phyloP scores from a whole-genome alignment of 2,113 vertebrate genomes.

The Okapia johnstoni region DNA sequence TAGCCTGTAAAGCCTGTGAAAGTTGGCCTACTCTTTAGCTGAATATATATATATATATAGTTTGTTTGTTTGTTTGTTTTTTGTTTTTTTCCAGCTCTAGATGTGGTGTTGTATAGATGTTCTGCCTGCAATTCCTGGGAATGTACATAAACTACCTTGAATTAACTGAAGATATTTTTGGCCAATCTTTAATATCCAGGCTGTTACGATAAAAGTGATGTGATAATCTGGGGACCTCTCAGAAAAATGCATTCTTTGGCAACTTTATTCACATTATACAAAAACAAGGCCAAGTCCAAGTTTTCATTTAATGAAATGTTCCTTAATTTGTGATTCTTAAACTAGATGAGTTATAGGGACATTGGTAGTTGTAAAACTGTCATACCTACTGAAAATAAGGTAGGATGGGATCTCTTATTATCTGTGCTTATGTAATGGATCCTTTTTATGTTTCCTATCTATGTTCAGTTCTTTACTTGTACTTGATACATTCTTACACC shows the following conservation, averaged over 20 bases:
- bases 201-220: background rate
- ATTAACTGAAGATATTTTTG: background rate
- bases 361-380: background rate
- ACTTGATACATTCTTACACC: background rate
- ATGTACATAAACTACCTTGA: background rate
- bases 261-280: background rate
- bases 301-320: background rate
- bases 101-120: background rate
- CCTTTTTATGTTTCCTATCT: background rate
- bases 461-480: background rate
- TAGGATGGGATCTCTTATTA: background rate
- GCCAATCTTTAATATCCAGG: background rate
- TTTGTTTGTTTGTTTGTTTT: no score
- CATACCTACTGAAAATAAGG: background rate
- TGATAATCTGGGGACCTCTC: background rate
- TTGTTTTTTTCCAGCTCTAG: background rate
- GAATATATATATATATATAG: background rate
- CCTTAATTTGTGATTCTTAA: background rate
- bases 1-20: background rate
- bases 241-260: background rate
- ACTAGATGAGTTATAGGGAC: background rate
- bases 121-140: background rate
- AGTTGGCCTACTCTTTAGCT: background rate
- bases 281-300: background rate
- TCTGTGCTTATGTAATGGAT: background rate